Base-by-base conservation (phyloP, 2,888 invertebrate species). In the Aquatica leii region DNA sequence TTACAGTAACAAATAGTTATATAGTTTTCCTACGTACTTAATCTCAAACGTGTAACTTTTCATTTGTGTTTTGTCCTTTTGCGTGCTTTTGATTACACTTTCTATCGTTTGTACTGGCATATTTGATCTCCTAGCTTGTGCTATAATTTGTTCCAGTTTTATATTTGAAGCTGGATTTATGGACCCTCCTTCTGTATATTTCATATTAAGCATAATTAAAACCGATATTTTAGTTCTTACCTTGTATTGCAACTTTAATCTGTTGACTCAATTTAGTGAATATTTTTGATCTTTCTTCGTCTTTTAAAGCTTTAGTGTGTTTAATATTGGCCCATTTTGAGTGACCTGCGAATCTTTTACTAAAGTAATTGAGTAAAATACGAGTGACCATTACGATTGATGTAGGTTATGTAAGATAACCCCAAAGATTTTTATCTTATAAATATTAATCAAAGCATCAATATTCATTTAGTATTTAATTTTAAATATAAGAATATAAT, bases 271-370 rank as follows among this genome's bases (percentile, higher is more conserved):
- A 75, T 73, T 81, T 84, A 0, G 77, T 75, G 68, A 87, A 86
- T 1, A 85, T 58, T 1, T 67, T 34, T 0, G 85, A 74, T 73
- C 82, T 85, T 74, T 87, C 81, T 0, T 77, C 78, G 81, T 93
- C 92, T 72, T 90, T 88, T 6, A 83, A 80, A 0, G 83, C 86
- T 80, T 93, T 93, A 1, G 82, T 85, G 71, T 91, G 90, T 65
- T 83, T 85, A 24, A 92, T 92, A 77, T 93, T 93, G 20, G 87
- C 85, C 92, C 92, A 92, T 81, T 92, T 92, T 49, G 88, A 89
- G 76, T 92, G 92, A 0, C 92, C 92, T 0, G 91, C 90, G 57
- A 69, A 68, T 59, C 81, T 65, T 74, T 76, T 79, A 41, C 2
- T 49, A 1, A 51, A 11, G 41, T 51, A 51, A 24, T 17, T 51